These are phyloP conservation scores for Cetonia aurata DNA, from an alignment of 2,888 invertebrate genomes.

Conservation along the genomic window DNA sequence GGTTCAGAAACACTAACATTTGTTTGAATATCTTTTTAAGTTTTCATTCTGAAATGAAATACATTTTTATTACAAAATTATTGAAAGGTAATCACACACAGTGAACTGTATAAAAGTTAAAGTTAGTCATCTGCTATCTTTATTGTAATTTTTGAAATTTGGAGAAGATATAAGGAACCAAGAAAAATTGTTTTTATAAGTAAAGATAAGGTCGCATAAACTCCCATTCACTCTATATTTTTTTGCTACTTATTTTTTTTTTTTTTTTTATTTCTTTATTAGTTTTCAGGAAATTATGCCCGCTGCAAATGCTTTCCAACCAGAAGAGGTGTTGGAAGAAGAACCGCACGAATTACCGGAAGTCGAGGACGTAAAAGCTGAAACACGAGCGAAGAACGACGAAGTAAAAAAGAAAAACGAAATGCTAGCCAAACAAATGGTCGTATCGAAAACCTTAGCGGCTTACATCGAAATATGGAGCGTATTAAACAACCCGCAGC, in stretches of 20 bases:
- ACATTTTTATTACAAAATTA: not conserved
- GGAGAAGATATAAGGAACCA: no score
- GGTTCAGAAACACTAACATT: no score
- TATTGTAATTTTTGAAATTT: no score
- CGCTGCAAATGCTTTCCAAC: constrained; percentile 57
- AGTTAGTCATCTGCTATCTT: no score
- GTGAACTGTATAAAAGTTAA: no score
- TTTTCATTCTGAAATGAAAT: not conserved
- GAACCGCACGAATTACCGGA: constrained; percentile 52
- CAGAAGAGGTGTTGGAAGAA: constrained; percentile 57
- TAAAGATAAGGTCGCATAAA: no score
- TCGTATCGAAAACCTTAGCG: constrained; percentile 71
- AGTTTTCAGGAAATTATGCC: constrained; percentile 38
- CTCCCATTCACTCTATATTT: no score
- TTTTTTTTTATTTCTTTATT: constrained; percentile 33
- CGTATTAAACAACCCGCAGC: constrained; percentile 70
- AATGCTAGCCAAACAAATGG: constrained; percentile 67
- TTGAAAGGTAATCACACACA: no score
- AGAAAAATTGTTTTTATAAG: no score
- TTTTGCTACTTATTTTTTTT: constrained; percentile 45
- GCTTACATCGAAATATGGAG: constrained; percentile 79
- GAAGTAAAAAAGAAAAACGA: constrained; percentile 61
- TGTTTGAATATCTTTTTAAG: no score
- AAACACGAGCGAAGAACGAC: constrained; percentile 51
- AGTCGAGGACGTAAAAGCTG: constrained; percentile 55